Evolutionary conservation across 2,113 vertebrate species (phyloP).

Genomic region (Copsychus sechellarum): DNA sequence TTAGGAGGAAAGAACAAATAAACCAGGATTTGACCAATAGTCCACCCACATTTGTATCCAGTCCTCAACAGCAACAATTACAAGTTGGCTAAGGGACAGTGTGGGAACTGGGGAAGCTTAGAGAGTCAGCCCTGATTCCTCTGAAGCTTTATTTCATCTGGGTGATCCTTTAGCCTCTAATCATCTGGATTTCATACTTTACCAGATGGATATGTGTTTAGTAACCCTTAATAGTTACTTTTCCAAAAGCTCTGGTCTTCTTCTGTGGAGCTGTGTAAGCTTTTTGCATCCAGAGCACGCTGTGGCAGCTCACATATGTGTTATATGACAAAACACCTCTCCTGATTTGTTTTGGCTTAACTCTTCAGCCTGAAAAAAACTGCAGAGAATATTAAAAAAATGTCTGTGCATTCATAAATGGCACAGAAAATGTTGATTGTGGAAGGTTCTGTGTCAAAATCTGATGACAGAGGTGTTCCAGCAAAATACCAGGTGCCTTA

Average conservation of each 20-base stretch:
- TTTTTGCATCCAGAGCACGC: background rate
- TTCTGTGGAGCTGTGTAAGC: background rate
- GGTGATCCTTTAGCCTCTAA: background rate
- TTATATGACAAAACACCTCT: background rate
- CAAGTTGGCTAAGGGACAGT: background rate
- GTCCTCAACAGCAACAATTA: background rate
- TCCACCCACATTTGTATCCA: fast-evolving
- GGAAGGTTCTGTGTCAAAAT: background rate
- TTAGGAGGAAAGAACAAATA: background rate
- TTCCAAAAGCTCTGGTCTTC: background rate
- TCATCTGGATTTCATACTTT: background rate
- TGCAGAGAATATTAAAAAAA: background rate
- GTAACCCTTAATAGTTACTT: background rate
- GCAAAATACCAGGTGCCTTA: background rate
- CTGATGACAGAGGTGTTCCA: background rate
- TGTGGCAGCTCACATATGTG: background rate
- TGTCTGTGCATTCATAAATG: background rate
- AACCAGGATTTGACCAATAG: background rate
- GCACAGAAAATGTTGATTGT: background rate
- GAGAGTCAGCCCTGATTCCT: background rate
- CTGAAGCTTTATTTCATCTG: background rate
- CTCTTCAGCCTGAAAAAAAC: background rate
- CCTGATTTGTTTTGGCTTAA: constrained; percentile 11
- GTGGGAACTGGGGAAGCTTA: background rate
- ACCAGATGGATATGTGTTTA: background rate